Evolutionary conservation across 2,113 vertebrate species (phyloP).

Genomic region (Mus pahari): DNA sequence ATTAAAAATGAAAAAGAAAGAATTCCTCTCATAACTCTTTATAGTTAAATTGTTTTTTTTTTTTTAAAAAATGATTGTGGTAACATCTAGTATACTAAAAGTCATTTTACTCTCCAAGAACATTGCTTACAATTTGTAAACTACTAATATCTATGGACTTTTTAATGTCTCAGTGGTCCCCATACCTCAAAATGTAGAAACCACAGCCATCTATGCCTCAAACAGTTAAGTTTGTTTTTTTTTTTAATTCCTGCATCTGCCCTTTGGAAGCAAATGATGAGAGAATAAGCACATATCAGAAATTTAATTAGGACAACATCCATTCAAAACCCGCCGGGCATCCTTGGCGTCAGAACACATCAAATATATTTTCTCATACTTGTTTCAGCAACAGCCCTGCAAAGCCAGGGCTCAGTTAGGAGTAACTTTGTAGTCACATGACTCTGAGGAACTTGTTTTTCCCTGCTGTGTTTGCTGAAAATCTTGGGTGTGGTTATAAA

Average conservation of each 20-base stretch:
- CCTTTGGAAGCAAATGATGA: constrained; percentile 59
- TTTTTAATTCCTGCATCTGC: background rate
- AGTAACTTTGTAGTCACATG: background rate
- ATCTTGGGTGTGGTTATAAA: background rate
- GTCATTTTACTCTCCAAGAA: background rate
- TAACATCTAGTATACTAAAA: background rate
- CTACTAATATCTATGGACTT: background rate
- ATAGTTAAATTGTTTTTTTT: background rate
- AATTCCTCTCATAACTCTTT: background rate
- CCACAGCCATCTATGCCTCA: background rate
- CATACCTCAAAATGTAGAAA: background rate
- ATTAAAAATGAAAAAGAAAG: background rate
- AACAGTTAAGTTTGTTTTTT: constrained; percentile 23
- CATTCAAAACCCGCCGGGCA: background rate
- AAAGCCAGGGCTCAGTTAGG: constrained; percentile 2
- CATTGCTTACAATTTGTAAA: background rate
- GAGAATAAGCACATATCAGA: constrained; percentile 38
- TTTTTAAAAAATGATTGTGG: background rate
- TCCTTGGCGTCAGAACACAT: constrained; percentile 31
- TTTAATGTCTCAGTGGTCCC: background rate
- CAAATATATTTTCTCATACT: constrained; percentile 44
- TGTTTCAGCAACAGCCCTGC: background rate
- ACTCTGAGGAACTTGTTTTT: constrained; percentile 30
- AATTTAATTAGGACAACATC: constrained; percentile 65
- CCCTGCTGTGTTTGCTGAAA: background rate